Evolutionary conservation across 2,797 vertebrate species (phyloP).

Genomic region (Naso thynnoides): DNA sequence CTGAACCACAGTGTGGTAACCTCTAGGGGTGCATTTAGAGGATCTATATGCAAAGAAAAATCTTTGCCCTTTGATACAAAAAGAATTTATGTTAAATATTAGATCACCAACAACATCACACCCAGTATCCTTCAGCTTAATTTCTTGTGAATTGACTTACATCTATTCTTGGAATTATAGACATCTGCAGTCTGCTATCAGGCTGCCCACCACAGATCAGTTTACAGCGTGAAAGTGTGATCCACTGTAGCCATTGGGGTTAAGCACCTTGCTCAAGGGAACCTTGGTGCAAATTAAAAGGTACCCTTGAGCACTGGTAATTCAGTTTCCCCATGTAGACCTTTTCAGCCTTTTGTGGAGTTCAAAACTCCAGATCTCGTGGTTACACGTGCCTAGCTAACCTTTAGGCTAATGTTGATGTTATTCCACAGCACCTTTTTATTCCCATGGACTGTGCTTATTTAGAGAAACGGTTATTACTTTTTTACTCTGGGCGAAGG

Average conservation of each 20-base stretch:
- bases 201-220: neutral
- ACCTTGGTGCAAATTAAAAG: constrained; percentile 26
- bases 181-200: constrained; percentile 6
- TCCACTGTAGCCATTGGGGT: constrained; percentile 1
- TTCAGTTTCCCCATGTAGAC: neutral
- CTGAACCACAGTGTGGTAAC: too few relatives aligned
- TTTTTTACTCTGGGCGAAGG: constrained; percentile 58
- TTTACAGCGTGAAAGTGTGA: too few relatives aligned
- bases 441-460: constrained; percentile 48
- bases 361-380: constrained; percentile 16
- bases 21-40: too few relatives aligned
- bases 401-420: constrained; percentile 19
- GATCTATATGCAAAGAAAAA: too few relatives aligned
- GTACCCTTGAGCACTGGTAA: neutral
- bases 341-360: neutral
- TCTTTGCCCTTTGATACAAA: too few relatives aligned
- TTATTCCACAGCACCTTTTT: constrained; percentile 26
- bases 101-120: too few relatives aligned
- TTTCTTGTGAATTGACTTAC: neutral
- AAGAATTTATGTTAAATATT: too few relatives aligned
- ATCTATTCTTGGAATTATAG: neutral
- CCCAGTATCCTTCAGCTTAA: neutral
- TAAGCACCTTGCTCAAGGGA: constrained; percentile 29
- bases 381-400: constrained; percentile 6
- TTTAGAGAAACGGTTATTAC: constrained; percentile 61